Base-by-base conservation (phyloP, 2,797 vertebrate species). In the Gymnocypris eckloni region DNA sequence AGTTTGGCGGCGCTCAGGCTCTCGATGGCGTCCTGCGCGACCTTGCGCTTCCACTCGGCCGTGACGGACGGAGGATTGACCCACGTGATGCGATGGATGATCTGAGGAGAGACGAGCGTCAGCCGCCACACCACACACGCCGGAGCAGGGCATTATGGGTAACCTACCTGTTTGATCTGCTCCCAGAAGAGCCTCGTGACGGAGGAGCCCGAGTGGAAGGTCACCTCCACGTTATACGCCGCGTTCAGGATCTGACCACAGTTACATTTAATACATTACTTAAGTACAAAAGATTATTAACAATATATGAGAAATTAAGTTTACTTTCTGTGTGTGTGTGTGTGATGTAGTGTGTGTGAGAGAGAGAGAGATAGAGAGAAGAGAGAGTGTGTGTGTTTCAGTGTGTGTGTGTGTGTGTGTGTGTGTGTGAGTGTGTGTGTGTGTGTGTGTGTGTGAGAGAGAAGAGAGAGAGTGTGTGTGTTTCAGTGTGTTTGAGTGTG, bases 11-110 rank as follows among this genome's bases (percentile, higher is more conserved):
- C 97, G 0, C 98, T 99, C 78, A 99, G 97, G 91, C 98, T 98
- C 94, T 99, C 98, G 0, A 99, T 99, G 79, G 98, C 98, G 0
- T 99, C 98, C 92, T 99, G 98, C 79, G 98, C 98, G 79, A 99
- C 97, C 90, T 98, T 99, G 85, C 97, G 94, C 93, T 99, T 99
- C 98, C 98, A 99, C 82, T 99, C 98, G 0, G 95, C 92, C 3
- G 94, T 97, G 93, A 99, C 95, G 88, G 97, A 95, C 0, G 98
- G 98, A 1, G 98, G 98, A 89, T 97, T 99, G 59, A 99, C 98
- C 94, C 97, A 98, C 0, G 98, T 96, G 89, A 99, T 96, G 89
- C 98, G 92, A 92, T 99, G 98, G 90, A 99, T 97, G 72, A 99
- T 99, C 98, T 99, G 87, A 12, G 39, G 3, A 80, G 12, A 56